Evolutionary conservation across 2,888 invertebrate genomes (phyloP).

Genomic region (Hipparchia sbordonii): DNA sequence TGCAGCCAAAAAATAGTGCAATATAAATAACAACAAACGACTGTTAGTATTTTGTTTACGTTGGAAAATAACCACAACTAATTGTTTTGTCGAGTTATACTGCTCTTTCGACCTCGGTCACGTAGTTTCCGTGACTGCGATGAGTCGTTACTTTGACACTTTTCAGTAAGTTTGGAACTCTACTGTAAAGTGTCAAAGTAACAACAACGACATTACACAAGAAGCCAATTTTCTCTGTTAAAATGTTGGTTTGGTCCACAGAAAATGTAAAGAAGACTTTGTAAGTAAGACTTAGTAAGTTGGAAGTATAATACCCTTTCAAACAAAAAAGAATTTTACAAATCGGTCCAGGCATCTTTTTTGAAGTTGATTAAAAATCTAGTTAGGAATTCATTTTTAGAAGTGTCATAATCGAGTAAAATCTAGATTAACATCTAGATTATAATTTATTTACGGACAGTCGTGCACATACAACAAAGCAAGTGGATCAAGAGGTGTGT

Average conservation of each 20-base stretch:
- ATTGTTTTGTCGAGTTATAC: constrained; percentile 4
- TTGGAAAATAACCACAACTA: neutral
- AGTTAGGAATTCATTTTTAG: neutral
- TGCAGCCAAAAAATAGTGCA: neutral
- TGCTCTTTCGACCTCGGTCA: neutral
- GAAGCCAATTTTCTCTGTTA: no score
- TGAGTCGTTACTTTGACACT: neutral
- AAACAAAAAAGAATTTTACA: no score
- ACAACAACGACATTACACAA: no score
- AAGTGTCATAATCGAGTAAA: constrained; percentile 12
- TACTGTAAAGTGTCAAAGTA: neutral
- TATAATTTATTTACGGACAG: constrained; percentile 4
- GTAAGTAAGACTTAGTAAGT: no score
- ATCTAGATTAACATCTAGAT: neutral
- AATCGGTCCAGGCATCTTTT: no score
- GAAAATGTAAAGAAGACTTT: no score
- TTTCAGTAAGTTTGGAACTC: neutral
- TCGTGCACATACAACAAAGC: neutral
- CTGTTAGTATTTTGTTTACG: constrained; percentile 9
- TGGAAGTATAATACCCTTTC: no score
- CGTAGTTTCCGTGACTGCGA: neutral
- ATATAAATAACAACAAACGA: constrained; percentile 2
- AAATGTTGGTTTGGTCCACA: no score
- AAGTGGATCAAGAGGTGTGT: constrained; percentile 22
- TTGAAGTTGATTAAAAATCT: neutral